Evolutionary conservation across 2,888 invertebrate species (phyloP), one percentile per base, ranked within the genome.

Genomic region (Drosophila rubida): DNA sequence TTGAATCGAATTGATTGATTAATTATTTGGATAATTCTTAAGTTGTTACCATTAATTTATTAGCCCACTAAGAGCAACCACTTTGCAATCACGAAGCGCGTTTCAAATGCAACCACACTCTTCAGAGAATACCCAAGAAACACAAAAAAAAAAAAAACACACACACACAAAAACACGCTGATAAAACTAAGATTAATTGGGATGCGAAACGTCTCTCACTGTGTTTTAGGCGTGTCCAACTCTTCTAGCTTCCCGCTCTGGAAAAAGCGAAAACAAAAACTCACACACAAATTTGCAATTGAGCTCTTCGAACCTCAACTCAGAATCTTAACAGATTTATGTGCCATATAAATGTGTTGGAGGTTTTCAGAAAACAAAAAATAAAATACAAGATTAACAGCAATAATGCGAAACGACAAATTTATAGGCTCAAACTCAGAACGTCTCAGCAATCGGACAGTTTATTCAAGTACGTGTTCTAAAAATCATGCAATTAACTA

Each of bases 321-420:
- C 78, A 69, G 68, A 67, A 74, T 83, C 78, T 73, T 80, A 82
- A 75, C 76, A 84, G 80, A 84, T 87, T 80, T 76, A 64, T 82
- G 84, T 84, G 84, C 84, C 84, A 84, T 84, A 84, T 66, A 75
- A 83, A 78, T 58, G 76, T 76, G 77, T 81, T 82, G 80, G 74
- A 70, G 63, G 64, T 64, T 63, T 70, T 58, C 64, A 59, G 37
- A 58, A 59, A 44, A 35, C 23, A 44, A 13, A 59, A 25, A 54
- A 54, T n/a, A 61, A 25, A 1, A 37, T 51, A 22, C 42, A 49
- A 49, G 7, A 57, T 42, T n/a, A 60, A 55, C 13, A 66, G 62
- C n/a, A 58, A 51, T 42, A 72, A n/a, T 53, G 44, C 13, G n/a
- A 11, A 53, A n/a, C 22, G 41, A 54, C n/a, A 54, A 59, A 51